Evolutionary conservation across 2,888 invertebrate species (phyloP).

Genomic region (Hemaris fuciformis): DNA sequence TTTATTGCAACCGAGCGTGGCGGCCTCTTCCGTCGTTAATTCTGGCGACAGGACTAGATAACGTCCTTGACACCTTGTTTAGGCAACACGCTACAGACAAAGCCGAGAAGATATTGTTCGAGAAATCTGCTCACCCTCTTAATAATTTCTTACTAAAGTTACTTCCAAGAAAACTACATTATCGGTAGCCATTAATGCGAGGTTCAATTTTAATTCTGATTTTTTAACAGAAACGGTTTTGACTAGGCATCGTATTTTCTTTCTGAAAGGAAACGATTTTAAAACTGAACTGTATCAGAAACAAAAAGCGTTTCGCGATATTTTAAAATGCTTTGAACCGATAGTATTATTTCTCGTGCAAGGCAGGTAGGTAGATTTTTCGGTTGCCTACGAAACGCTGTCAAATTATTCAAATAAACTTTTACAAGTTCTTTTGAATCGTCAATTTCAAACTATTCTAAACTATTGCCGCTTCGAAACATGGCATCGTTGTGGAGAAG

Average conservation of each 20-base stretch:
- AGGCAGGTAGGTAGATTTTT: not conserved
- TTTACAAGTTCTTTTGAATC: too few species aligned
- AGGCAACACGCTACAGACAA: constrained; percentile 28
- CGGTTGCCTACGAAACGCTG: too few species aligned
- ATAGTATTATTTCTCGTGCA: not conserved
- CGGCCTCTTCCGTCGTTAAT: constrained; percentile 60
- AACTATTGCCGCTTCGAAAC: too few species aligned
- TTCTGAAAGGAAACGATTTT: not conserved
- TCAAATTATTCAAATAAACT: too few species aligned
- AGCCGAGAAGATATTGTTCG: not conserved
- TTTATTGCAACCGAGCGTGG: constrained; percentile 57
- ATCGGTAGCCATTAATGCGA: too few species aligned
- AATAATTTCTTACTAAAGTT: not conserved
- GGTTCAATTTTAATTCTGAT: not conserved
- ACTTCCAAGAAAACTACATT: too few species aligned
- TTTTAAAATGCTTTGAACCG: not conserved
- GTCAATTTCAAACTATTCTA: too few species aligned
- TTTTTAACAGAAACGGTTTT: not conserved
- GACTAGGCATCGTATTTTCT: not conserved
- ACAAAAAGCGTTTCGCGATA: not conserved
- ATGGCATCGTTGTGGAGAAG: too few species aligned
- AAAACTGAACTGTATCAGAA: not conserved
- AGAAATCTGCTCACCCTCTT: not conserved
- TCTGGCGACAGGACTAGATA: constrained; percentile 58
- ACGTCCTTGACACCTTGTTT: constrained; percentile 56